Percentiles rank a stretch among this genome's conserved stretches.
phyloP scores from a whole-genome alignment of 2,888 invertebrate species.

The Noctua fimbriata region DNA sequence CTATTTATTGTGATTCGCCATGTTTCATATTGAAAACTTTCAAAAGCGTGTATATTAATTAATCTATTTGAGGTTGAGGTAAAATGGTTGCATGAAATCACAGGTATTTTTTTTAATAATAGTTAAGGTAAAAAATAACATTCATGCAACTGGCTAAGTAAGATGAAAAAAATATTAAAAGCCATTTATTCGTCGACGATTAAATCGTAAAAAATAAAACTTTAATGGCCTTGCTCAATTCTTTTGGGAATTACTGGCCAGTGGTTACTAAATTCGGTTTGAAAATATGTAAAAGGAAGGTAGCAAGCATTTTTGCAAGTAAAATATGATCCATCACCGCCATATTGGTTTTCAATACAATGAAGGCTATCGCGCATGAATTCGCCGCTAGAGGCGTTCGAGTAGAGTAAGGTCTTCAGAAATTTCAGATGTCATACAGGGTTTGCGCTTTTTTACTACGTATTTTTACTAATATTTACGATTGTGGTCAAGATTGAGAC shows the following conservation, averaged over 20 bases:
- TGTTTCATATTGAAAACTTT: conserved; percentile 4
- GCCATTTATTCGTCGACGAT: not conserved
- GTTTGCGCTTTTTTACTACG: too few species aligned
- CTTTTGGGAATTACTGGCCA: not conserved
- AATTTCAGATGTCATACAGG: too few species aligned
- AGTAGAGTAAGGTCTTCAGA: too few species aligned
- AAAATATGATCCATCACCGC: not conserved
- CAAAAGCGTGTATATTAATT: not conserved
- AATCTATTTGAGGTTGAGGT: not conserved
- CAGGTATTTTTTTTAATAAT: too few species aligned
- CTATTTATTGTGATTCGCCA: not conserved
- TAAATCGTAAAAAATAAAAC: not conserved
- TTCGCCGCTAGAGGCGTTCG: too few species aligned
- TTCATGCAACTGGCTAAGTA: not conserved
- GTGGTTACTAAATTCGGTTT: not conserved
- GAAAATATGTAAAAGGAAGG: not conserved
- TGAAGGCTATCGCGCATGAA: too few species aligned
- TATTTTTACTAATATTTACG: too few species aligned
- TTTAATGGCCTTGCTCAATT: not conserved
- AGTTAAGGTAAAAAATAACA: too few species aligned
- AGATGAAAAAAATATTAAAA: not conserved
- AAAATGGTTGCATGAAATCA: conserved; percentile 2
- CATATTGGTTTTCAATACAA: too few species aligned
- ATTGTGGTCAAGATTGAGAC: too few species aligned
- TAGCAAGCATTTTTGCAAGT: not conserved